Conservation (phyloP, 2,888 invertebrate genomes). For the Pelosia muscerda region DNA sequence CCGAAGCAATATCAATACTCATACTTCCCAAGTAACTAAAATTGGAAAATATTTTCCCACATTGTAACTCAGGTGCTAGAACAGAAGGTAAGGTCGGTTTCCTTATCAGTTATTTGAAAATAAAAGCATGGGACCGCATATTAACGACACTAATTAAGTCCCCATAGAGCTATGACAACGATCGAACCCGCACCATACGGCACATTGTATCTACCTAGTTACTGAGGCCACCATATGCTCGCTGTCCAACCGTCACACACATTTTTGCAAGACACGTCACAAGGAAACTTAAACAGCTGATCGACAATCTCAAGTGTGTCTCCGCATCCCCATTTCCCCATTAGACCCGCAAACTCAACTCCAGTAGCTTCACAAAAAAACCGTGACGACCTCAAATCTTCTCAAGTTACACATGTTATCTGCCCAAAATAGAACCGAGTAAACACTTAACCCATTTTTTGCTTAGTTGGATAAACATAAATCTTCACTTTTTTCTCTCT, state of each 20-base stretch:
- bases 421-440: conserved; percentile 62
- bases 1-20: not conserved
- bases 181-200: conserved; percentile 2
- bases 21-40: not conserved
- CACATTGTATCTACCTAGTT: not conserved
- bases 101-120: not conserved
- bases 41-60: not conserved
- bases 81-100: not conserved
- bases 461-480: conserved; percentile 68
- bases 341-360: conserved; percentile 18
- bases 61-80: not conserved
- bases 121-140: not conserved
- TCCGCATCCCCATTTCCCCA: conserved; percentile 7
- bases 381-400: conserved; percentile 36
- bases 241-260: not conserved
- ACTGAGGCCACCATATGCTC: not conserved
- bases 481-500: conserved; percentile 63
- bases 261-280: not conserved
- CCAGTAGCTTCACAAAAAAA: conserved; percentile 51
- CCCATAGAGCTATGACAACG: conserved; percentile 1
- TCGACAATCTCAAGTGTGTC: conserved; percentile 14
- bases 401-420: conserved; percentile 72
- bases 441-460: conserved; percentile 80
- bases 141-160: not conserved
- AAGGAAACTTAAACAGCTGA: conserved; percentile 30